phyloP scores from a whole-genome alignment of 2,888 invertebrate genomes.

The Diaphora mendica region DNA sequence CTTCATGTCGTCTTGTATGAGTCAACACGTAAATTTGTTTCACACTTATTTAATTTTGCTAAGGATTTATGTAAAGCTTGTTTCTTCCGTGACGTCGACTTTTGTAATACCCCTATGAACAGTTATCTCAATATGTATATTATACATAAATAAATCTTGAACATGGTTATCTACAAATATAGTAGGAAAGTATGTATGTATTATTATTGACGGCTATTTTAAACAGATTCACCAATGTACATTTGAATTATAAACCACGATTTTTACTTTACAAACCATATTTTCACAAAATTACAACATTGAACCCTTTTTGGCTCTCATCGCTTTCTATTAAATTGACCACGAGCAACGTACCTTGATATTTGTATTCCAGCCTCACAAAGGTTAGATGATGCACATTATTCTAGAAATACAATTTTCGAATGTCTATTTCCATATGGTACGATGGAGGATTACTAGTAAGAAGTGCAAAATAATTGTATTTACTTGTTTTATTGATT shows the following conservation, averaged over 20 bases:
- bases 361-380: neutral
- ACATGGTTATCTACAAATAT: constrained; percentile 1
- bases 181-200: neutral
- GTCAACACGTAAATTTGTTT: constrained; percentile 48
- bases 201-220: neutral
- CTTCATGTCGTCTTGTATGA: constrained; percentile 27
- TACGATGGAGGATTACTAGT: neutral
- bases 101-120: constrained; percentile 33
- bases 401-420: neutral
- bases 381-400: neutral
- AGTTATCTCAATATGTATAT: constrained; percentile 34
- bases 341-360: neutral
- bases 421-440: neutral
- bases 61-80: constrained; percentile 46
- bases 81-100: constrained; percentile 39
- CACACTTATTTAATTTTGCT: constrained; percentile 50
- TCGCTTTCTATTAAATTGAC: neutral
- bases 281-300: neutral
- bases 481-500: neutral
- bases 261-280: neutral
- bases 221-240: neutral
- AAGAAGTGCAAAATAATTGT: neutral
- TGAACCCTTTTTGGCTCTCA: neutral
- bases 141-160: constrained; percentile 23
- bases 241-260: neutral